phyloP scores from a whole-genome alignment of 2,888 invertebrate species.

The Ormyrus pomaceus region DNA sequence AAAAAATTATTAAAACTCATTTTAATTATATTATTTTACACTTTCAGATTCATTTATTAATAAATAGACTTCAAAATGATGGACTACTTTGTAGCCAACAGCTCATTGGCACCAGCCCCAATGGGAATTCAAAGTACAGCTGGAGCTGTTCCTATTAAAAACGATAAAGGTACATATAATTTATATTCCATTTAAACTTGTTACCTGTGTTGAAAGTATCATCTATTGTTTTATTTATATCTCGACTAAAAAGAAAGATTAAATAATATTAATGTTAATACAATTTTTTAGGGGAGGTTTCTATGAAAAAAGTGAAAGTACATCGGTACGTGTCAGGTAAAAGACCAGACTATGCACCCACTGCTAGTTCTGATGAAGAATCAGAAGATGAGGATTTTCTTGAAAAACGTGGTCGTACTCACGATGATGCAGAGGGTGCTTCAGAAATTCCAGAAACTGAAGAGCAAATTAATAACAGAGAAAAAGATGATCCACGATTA shows the following conservation, averaged over 20 bases:
- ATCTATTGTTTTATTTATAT: neutral
- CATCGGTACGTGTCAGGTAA: slow-evolving; percentile 99
- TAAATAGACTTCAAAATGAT: slow-evolving; percentile 62
- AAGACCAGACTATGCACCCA: slow-evolving; percentile 96
- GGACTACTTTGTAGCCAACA: slow-evolving; percentile 74
- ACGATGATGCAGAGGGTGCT: slow-evolving; percentile 71
- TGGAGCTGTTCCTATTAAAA: slow-evolving; percentile 96
- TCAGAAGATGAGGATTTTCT: slow-evolving; percentile 93
- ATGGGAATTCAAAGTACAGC: slow-evolving; percentile 95
- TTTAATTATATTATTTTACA: neutral
- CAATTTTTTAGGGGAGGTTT: slow-evolving; percentile 86
- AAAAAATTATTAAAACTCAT: too few relatives aligned
- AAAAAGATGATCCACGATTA: slow-evolving; percentile 90
- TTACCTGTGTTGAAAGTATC: neutral
- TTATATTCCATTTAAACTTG: neutral
- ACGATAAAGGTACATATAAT: slow-evolving; percentile 91
- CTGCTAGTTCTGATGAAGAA: slow-evolving; percentile 90
- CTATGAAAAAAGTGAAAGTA: slow-evolving; percentile 99
- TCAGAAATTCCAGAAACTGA: slow-evolving; percentile 75
- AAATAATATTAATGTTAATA: neutral
- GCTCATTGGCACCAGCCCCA: slow-evolving; percentile 76
- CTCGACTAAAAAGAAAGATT: neutral
- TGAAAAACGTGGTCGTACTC: slow-evolving; percentile 77
- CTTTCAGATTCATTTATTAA: neutral
- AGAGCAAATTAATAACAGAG: slow-evolving; percentile 72